A percentile compares a stretch with the other conserved stretches of the same genome.
phyloP scores from a whole-genome alignment of 2,797 vertebrate genomes.

The Karalla daura region DNA sequence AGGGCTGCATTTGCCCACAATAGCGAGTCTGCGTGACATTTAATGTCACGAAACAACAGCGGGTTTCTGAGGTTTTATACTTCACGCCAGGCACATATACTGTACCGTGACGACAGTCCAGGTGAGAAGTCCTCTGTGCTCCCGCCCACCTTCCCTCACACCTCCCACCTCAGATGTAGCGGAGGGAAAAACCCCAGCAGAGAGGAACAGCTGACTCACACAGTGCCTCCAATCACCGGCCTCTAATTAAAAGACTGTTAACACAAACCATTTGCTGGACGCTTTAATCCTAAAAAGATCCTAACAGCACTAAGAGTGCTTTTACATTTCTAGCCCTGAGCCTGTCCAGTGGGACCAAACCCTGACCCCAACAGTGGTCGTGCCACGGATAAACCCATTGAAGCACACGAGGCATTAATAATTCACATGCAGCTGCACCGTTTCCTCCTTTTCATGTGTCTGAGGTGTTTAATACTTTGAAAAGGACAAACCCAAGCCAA shows the following conservation, averaged over 20 bases:
- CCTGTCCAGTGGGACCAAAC: conserved; percentile 12
- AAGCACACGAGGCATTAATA: conserved; percentile 65
- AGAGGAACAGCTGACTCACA: conserved; percentile 66
- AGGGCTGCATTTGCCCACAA: no score
- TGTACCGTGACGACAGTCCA: conserved; percentile 15
- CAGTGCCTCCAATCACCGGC: conserved; percentile 32
- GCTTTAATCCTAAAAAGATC: conserved; percentile 36
- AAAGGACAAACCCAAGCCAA: conserved; percentile 29
- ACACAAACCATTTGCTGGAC: conserved; percentile 28
- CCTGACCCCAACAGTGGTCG: conserved; percentile 20
- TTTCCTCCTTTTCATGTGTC: conserved; percentile 53
- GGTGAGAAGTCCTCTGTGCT: conserved; percentile 17
- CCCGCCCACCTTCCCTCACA: conserved; percentile 9
- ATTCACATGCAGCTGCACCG: conserved; percentile 56
- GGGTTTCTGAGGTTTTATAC: no score
- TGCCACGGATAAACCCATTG: conserved; percentile 53
- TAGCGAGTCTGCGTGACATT: no score
- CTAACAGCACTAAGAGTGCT: not conserved
- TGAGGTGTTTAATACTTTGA: conserved; percentile 16
- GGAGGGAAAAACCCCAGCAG: conserved; percentile 31
- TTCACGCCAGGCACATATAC: conserved; percentile 3
- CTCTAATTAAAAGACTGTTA: conserved; percentile 54
- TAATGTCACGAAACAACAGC: no score
- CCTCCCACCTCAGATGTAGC: conserved; percentile 28
- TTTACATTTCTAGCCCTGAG: conserved; percentile 37